A percentile compares a stretch with the other conserved stretches of the same genome.
Conservation (phyloP, 2,113 vertebrate genomes). For the Callocephalon fimbriatum region DNA sequence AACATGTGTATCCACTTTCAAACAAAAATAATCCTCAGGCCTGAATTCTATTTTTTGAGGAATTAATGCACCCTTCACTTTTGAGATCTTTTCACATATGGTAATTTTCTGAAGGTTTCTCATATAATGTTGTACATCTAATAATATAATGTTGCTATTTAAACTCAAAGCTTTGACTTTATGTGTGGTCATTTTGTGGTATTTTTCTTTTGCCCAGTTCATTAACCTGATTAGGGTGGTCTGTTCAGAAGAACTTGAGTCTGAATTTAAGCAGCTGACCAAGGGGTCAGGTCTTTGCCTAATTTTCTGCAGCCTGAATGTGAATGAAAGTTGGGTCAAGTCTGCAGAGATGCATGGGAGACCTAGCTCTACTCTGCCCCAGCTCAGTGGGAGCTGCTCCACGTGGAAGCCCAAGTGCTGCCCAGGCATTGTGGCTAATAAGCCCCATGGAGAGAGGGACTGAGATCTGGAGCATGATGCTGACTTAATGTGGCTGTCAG, state of each 20-base stretch:
- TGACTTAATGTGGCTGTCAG: background rate
- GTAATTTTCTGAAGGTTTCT: background rate
- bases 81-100: background rate
- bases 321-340: background rate
- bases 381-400: fast-evolving
- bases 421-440: fast-evolving
- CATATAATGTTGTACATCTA: background rate
- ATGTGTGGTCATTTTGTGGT: background rate
- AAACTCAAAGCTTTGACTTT: background rate
- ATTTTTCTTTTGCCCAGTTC: background rate
- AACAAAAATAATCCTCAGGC: background rate
- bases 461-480: fast-evolving
- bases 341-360: background rate
- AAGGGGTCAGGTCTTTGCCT: background rate
- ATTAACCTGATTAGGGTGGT: background rate
- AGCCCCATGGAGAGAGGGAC: background rate
- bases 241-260: background rate
- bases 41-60: background rate
- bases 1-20: background rate
- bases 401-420: fast-evolving
- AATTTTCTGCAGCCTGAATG: background rate
- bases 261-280: background rate
- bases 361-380: fast-evolving
- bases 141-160: background rate
- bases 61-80: background rate